Base-by-base conservation (phyloP, 23 tunicate species). In the Oikopleura vanhoeffeni region DNA sequence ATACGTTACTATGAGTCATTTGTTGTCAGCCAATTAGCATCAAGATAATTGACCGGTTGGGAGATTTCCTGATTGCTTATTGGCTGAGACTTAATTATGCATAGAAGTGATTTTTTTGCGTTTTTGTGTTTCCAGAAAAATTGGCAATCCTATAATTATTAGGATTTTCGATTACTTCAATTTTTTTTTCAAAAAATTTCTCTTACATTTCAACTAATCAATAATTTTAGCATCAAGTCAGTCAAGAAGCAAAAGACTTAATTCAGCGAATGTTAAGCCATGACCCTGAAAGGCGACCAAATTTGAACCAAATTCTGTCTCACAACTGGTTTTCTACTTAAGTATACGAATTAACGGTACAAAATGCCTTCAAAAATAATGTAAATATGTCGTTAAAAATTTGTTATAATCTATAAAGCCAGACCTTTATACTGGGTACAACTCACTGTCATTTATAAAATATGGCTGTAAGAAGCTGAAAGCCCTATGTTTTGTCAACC, bases 271-370 rank as follows among this genome's bases (percentile, higher is more conserved):
- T 91, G 88, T 84, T 91, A 0, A 41, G 57, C 2, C 42, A 41
- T 30, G 84, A 84, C 40, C 88, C 90, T 0, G 90, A 91, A 33
- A 41, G 87, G 1, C 84, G 96, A 76, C 96, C 96, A 0, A 40
- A 39, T 41, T 18, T 91, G 27, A 67, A 58, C 8, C 87, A 88
- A 0, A 77, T 91, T 38, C 30, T 86, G 58, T 57, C 83, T 28
- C 96, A 91, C 83, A 87, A 90, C 40, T 91, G 96, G 96, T 41
- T 91, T 13, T 49, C 64, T 24, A n/a, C n/a, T n/a, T n/a, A n/a
- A n/a, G n/a, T n/a, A n/a, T n/a, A n/a, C n/a, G n/a, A n/a, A n/a
- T n/a, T n/a, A n/a, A n/a, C n/a, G n/a, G n/a, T n/a, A n/a, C n/a
- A n/a, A n/a, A n/a, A n/a, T n/a, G n/a, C n/a, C n/a, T n/a, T n/a